Conservation (phyloP, 1,140 invertebrate species). For the Zaprionus ghesquierei region DNA sequence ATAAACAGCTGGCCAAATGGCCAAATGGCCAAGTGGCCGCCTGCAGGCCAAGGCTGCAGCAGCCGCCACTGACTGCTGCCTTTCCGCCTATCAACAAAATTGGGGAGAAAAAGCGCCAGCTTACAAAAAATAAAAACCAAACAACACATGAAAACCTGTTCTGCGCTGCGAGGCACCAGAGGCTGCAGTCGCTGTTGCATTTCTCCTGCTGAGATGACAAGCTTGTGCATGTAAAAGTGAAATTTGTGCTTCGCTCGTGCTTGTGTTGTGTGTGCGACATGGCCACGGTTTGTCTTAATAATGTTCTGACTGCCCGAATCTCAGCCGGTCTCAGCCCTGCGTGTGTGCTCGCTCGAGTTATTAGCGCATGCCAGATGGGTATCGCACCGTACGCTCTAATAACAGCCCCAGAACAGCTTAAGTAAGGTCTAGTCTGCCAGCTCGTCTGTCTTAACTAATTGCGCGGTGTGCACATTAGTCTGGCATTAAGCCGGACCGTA, state of each 20-base stretch:
- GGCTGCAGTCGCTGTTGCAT: conserved; percentile 25
- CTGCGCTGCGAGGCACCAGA: conserved; percentile 3
- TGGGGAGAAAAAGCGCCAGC: neutral
- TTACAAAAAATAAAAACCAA: neutral
- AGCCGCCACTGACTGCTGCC: neutral
- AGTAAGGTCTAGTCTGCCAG: neutral
- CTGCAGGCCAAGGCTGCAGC: conserved; percentile 28
- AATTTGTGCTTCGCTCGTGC: conserved; percentile 45
- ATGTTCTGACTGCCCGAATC: conserved; percentile 44
- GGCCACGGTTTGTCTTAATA: conserved; percentile 10
- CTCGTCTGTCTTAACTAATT: conserved; percentile 13
- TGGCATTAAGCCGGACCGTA: neutral
- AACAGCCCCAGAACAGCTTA: conserved; percentile 18
- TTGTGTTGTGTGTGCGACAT: conserved; percentile 1
- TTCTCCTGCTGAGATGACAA: conserved; percentile 41
- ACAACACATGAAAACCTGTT: conserved; percentile 58
- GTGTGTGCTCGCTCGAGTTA: conserved; percentile 50
- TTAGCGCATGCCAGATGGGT: conserved; percentile 74
- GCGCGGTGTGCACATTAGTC: neutral
- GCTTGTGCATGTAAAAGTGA: conserved; percentile 67
- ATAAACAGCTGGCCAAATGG: conserved; percentile 38
- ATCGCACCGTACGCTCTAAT: conserved; percentile 66
- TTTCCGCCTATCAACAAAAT: conserved; percentile 42
- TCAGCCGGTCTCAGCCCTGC: neutral
- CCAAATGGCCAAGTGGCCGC: conserved; percentile 19